These are phyloP conservation scores for Hylia prasina DNA, from an alignment of 2,113 vertebrate genomes.

Conservation along the genomic window DNA sequence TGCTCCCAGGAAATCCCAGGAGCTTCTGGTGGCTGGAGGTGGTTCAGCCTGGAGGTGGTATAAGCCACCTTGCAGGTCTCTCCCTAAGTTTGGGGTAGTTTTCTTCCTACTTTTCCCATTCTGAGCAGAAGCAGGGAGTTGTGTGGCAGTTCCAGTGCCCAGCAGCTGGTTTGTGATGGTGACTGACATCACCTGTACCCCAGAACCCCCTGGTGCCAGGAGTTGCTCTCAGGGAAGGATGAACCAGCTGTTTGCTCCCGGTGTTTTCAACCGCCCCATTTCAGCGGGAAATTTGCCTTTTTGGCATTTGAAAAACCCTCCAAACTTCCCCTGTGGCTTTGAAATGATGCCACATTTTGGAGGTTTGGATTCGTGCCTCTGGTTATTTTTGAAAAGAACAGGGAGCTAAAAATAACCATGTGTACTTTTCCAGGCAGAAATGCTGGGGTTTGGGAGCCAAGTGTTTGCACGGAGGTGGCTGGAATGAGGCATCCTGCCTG, in stretches of 20 bases:
- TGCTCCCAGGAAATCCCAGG: background rate
- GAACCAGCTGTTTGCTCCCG: background rate
- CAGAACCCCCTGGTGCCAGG: background rate
- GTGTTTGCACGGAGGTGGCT: slow-evolving; percentile 22
- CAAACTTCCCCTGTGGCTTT: slow-evolving; percentile 43
- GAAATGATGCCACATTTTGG: slow-evolving; percentile 25
- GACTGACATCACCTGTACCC: background rate
- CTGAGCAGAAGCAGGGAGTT: background rate
- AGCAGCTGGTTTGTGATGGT: background rate
- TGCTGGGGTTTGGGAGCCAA: slow-evolving; percentile 11
- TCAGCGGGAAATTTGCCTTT: slow-evolving; percentile 2
- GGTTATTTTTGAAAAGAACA: slow-evolving; percentile 50
- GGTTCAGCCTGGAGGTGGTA: background rate
- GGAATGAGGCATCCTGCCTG: background rate
- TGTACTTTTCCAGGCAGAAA: slow-evolving; percentile 57
- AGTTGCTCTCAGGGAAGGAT: background rate
- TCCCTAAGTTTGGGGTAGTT: background rate
- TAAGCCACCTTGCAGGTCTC: background rate
- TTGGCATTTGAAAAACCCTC: slow-evolving; percentile 50
- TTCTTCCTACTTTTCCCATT: background rate
- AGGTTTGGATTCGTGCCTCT: slow-evolving; percentile 13
- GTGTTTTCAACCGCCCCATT: background rate
- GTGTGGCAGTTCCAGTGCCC: background rate
- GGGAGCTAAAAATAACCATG: slow-evolving; percentile 63
- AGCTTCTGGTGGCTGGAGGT: background rate